Evolutionary conservation across 1,140 invertebrate genomes (phyloP), one percentile per base, ranked within the genome.

Genomic region (Homarus americanus): DNA sequence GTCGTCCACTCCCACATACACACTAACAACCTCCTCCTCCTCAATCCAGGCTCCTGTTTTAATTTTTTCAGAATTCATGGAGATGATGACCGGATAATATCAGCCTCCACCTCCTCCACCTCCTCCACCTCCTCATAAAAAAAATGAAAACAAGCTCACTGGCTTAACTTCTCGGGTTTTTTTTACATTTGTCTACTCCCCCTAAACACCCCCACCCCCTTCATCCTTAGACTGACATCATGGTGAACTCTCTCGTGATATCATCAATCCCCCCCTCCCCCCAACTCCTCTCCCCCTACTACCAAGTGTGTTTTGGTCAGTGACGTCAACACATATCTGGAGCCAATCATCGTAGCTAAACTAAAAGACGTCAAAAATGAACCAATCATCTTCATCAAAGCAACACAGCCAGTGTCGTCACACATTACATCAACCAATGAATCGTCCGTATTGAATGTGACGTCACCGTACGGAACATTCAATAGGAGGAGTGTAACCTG

Each of bases 41-140:
- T 69, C 28, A 69, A 69, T 32, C 63, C 63, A 69, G n/a, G 32
- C 24, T 69, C 63, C 63, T 28, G 63, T 69, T 69, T 28, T 69
- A 24, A 69, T 69, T 69, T 69, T 69, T 69, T 2, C 63, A 69
- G 63, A 69, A 5, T 69, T 69, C 63, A 69, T 69, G 63, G 63
- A 69, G 63, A 69, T 69, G 63, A 69, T 69, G 63, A 69, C 63
- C 12, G 63, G 63, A 0, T 69, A 69, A 69, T 69, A 32, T 9
- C 63, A 69, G 4, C 63, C 44, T n/a, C 44, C 44, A 49, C 44
- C 44, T 7, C 44, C 44, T 7, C 44, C 44, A 49, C 44, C 5
- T 7, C 44, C 44, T n/a, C 44, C 44, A 49, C 44, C 63, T 9
- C 63, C 24, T 5, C 1, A 32, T 24, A 69, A 28, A 69, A 69